phyloP scores from a whole-genome alignment of 2,888 invertebrate species.

The Rhaphigaster nebulosa region DNA sequence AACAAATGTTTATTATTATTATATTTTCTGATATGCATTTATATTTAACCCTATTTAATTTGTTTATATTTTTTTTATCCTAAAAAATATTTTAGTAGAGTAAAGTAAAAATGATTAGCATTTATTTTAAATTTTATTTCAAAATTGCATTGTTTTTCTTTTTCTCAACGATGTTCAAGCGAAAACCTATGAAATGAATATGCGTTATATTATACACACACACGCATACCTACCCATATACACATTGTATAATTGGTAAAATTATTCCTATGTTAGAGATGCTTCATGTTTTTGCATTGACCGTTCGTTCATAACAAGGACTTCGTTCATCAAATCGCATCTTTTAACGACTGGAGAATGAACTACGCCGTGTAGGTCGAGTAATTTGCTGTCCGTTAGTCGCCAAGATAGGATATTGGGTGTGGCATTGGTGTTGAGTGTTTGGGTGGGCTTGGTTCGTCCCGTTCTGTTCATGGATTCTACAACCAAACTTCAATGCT shows the following conservation, averaged over 20 bases:
- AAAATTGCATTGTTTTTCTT: no score
- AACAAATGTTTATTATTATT: no score
- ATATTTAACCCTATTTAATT: no score
- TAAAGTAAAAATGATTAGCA: no score
- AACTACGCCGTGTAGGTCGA: conserved; percentile 33
- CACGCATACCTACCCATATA: no score
- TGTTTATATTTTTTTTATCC: no score
- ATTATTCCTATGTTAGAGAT: neutral
- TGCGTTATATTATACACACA: no score
- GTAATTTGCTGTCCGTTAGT: conserved; percentile 43
- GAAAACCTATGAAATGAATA: no score
- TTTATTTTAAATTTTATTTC: no score
- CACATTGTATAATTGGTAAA: neutral
- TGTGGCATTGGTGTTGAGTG: conserved; percentile 19
- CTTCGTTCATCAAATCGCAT: neutral
- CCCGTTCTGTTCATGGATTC: neutral
- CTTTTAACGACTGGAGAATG: conserved; percentile 33
- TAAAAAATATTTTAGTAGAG: no score
- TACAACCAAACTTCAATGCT: neutral
- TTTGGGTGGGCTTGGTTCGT: conserved; percentile 4
- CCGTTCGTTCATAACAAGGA: neutral
- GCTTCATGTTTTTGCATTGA: neutral
- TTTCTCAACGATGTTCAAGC: no score
- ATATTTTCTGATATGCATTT: no score
- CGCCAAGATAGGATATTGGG: conserved; percentile 12